Conservation (phyloP, 2,113 vertebrate species). For the Neoarius graeffei region DNA sequence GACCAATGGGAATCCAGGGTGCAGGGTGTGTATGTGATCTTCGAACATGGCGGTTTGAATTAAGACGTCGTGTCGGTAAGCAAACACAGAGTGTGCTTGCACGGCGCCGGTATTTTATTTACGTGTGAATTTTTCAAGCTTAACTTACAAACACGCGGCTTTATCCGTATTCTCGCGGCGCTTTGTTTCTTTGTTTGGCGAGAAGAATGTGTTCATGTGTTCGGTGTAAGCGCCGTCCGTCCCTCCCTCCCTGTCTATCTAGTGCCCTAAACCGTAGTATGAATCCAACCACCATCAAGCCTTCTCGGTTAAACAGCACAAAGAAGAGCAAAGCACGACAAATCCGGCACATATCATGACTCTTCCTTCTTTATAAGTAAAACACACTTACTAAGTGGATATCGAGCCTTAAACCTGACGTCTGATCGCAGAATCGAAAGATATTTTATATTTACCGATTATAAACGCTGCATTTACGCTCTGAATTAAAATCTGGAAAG, state of each 20-base stretch:
- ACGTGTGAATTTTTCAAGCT: background rate
- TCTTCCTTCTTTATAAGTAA: no score
- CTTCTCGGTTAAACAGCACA: background rate
- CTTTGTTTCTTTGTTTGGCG: background rate
- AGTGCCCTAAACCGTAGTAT: background rate
- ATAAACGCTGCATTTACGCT: no score
- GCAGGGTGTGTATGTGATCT: background rate
- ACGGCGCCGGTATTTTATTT: background rate
- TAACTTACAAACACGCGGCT: constrained; percentile 12
- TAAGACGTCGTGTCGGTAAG: background rate
- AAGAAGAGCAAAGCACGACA: no score
- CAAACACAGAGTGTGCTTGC: background rate
- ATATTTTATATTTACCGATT: background rate
- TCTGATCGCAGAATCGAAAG: background rate
- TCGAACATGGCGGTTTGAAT: background rate
- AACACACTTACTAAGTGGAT: no score
- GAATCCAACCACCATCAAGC: background rate
- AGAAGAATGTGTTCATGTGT: background rate
- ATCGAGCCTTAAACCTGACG: background rate
- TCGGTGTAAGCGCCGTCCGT: background rate
- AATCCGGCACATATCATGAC: no score
- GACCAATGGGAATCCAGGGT: no score
- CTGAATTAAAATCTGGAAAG: no score
- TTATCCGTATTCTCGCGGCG: background rate
- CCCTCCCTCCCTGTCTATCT: background rate